These are phyloP conservation scores for Orthonyx spaldingii DNA, from an alignment of 2,113 vertebrate genomes.

Conservation along the genomic window DNA sequence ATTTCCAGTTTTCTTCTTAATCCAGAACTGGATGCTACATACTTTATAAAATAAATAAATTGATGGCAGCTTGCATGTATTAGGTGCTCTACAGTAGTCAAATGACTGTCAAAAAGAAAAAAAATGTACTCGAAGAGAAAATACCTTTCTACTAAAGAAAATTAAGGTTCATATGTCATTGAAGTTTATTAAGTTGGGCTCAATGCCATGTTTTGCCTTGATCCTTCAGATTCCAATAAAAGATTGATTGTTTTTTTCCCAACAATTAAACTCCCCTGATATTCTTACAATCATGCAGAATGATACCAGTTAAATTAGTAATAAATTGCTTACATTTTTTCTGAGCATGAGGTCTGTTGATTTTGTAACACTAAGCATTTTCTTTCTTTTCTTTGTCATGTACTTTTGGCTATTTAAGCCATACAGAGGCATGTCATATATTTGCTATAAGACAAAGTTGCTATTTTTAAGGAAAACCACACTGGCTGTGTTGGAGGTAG, in stretches of 20 bases:
- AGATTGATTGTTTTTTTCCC: neutral
- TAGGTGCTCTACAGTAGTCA: neutral
- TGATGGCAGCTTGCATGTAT: neutral
- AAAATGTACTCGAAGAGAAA: neutral
- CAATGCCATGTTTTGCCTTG: neutral
- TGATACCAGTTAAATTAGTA: neutral
- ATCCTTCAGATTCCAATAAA: neutral
- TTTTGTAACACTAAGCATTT: slow-evolving; percentile 35
- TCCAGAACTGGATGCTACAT: neutral
- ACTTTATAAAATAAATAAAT: neutral
- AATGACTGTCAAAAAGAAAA: neutral
- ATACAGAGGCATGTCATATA: neutral
- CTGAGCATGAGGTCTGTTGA: neutral
- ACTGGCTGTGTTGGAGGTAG: neutral
- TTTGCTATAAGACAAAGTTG: neutral
- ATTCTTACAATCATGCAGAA: neutral
- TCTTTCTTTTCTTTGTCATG: slow-evolving; percentile 3
- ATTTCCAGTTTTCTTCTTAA: neutral
- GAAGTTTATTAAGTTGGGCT: slow-evolving; percentile 28
- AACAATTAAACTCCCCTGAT: neutral
- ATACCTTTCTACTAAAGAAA: neutral
- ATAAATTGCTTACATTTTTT: slow-evolving; percentile 34
- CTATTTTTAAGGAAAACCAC: slow-evolving; percentile 11
- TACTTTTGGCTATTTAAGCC: neutral
- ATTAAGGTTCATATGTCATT: neutral